Conservation (phyloP, 2,888 invertebrate species). For the Ptilodon capucinus region DNA sequence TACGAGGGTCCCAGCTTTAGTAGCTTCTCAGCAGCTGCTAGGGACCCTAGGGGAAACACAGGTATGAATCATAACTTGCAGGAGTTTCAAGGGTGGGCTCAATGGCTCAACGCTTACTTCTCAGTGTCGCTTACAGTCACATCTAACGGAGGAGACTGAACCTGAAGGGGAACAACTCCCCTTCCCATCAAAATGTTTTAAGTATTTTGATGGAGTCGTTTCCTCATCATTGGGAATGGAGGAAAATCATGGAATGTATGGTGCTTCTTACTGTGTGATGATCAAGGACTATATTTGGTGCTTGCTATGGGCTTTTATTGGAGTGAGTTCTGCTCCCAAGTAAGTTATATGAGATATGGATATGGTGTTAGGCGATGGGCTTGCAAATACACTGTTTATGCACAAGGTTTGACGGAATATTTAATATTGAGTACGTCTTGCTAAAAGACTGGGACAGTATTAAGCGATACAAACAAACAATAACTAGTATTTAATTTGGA, state of each 20-base stretch:
- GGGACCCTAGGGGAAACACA: constrained; percentile 83
- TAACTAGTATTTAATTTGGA: no score
- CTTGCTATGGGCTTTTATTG: not conserved
- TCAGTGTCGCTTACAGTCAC: not conserved
- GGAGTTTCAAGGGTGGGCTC: not conserved
- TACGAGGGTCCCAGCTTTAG: constrained; percentile 71
- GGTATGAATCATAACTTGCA: constrained; percentile 47
- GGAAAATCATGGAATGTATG: not conserved
- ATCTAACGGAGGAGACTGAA: not conserved
- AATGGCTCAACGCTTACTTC: not conserved
- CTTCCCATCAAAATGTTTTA: not conserved
- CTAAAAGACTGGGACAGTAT: not conserved
- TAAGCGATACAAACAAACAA: not conserved
- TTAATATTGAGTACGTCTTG: not conserved
- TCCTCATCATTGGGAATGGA: not conserved
- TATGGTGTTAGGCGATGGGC: not conserved
- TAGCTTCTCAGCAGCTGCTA: constrained; percentile 63
- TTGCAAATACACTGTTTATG: not conserved
- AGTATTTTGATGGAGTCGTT: not conserved
- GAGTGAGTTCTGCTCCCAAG: not conserved
- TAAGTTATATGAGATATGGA: not conserved
- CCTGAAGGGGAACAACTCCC: no score
- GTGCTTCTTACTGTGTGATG: not conserved
- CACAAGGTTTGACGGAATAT: not conserved
- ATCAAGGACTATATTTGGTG: not conserved